Conservation (phyloP, 2,113 vertebrate species). For the Phylloscopus trochiloides region DNA sequence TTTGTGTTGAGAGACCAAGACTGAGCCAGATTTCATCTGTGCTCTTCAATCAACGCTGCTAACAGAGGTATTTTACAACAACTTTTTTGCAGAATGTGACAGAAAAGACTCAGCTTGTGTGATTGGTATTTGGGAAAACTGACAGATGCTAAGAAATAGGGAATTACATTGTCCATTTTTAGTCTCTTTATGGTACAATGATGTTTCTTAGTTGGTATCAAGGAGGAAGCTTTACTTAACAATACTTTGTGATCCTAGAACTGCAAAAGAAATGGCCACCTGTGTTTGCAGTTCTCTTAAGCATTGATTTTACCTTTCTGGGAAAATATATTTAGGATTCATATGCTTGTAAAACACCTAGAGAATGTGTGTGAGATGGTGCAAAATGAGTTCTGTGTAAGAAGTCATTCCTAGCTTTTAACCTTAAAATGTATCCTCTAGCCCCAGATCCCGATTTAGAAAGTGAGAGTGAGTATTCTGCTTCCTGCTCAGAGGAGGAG, state of each 20-base stretch:
- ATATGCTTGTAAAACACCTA: not conserved
- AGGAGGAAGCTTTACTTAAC: not conserved
- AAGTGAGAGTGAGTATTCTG: conserved; percentile 87
- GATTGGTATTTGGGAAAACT: not conserved
- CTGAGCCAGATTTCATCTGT: not conserved
- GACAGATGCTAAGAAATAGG: not conserved
- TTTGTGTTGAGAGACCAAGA: not conserved
- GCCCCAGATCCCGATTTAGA: conserved; percentile 79
- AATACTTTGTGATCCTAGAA: not conserved
- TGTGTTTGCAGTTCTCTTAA: not conserved
- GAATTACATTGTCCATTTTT: not conserved
- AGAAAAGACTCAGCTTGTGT: not conserved
- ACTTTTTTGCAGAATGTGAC: not conserved
- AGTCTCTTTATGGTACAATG: not conserved
- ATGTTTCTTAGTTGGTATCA: not conserved
- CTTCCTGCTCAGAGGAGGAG: conserved; percentile 83
- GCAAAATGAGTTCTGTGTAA: not conserved
- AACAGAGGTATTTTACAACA: not conserved
- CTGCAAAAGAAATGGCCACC: not conserved
- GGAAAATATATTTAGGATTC: not conserved
- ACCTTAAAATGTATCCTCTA: conserved; percentile 39
- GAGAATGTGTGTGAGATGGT: not conserved
- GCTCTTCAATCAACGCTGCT: not conserved
- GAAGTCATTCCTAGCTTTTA: not conserved
- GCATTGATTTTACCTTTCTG: not conserved